Base-by-base conservation (phyloP, 92 coral and sea anemone species). In the Scolanthus callimorphus region DNA sequence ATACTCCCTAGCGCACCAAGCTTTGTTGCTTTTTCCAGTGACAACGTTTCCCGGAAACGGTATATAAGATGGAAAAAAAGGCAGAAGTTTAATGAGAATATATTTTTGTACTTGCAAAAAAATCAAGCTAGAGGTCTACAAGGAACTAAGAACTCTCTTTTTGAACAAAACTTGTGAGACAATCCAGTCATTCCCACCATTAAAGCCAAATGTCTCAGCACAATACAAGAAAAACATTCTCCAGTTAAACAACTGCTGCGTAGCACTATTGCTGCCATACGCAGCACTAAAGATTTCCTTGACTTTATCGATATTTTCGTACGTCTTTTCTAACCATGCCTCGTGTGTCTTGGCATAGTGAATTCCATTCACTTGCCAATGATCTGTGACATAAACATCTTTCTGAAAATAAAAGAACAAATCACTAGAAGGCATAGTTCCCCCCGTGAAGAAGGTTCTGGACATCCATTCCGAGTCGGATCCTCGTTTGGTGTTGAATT, bases 391-490 rank as follows among this genome's bases (percentile, higher is more conserved):
- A 8, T 44, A 59, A 37, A 87, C 30, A 55, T 87, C 90, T 65
- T 73, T 87, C 68, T 83, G 96, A 49, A 87, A 87, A 38, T 87
- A 87, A 24, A 87, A 60, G 17, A 87, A 50, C 27, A 87, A 60
- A 39, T 87, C 96, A n/a, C 79, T 74, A 1, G 96, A 87, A 3
- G 73, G 77, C 96, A 87, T 83, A 13, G 90, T 87, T 17, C 96
- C 96, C n/a, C 96, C 96, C 25, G 86, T 60, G 65, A 87, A 87
- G 67, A 87, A 87, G 62, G 83, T 78, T 13, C 73, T 67, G 39
- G 96, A 83, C 96, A 87, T 87, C 96, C 96, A 87, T 24, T 87
- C 96, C n/a, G 96, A 83, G 77, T 87, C 96, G 1, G 96, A 87
- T 2, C 65, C 84, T 54, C 57, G 56, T 63, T 74, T 87, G 45